A percentile compares a stretch with the other conserved stretches of the same genome.
These are phyloP conservation scores for Syngnathoides biaculeatus DNA, from an alignment of 2,113 vertebrate species.

Conservation along the genomic window DNA sequence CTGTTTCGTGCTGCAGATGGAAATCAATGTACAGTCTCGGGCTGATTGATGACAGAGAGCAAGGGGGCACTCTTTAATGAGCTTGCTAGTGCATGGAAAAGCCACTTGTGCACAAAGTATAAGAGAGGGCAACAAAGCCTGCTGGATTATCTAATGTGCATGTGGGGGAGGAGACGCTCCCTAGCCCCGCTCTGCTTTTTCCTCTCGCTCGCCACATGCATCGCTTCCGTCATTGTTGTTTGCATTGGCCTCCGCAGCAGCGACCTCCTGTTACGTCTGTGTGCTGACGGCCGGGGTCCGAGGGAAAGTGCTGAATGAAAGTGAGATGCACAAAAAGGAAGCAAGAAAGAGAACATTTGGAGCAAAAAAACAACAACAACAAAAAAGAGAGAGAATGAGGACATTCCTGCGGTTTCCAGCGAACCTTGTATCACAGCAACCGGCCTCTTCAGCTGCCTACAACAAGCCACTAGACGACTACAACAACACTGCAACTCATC, in stretches of 20 bases:
- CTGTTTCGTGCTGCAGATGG: slow-evolving; percentile 36
- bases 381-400: slow-evolving; percentile 33
- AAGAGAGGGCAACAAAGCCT: slow-evolving; percentile 65
- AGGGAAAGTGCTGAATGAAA: slow-evolving; percentile 35
- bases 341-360: slow-evolving; percentile 28
- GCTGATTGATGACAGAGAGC: slow-evolving; percentile 39
- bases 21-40: slow-evolving; percentile 49
- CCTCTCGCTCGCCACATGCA: slow-evolving; percentile 53
- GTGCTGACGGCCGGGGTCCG: slow-evolving; percentile 39
- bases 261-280: slow-evolving; percentile 66
- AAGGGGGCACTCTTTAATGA: slow-evolving; percentile 59
- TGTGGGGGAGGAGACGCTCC: slow-evolving; percentile 34
- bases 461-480: slow-evolving; percentile 31
- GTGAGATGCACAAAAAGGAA: slow-evolving; percentile 39
- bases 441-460: slow-evolving; percentile 56
- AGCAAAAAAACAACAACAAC: too few relatives aligned
- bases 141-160: slow-evolving; percentile 48
- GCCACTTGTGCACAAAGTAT: slow-evolving; percentile 38
- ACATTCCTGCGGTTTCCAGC: slow-evolving; percentile 51
- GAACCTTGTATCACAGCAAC: slow-evolving; percentile 53
- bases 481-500: slow-evolving; percentile 7
- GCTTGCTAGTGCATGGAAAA: slow-evolving; percentile 50
- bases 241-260: slow-evolving; percentile 62
- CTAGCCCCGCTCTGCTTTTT: slow-evolving; percentile 38
- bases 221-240: slow-evolving; percentile 56